phyloP scores from a whole-genome alignment of 1,140 invertebrate species.

The Tachypleus tridentatus region DNA sequence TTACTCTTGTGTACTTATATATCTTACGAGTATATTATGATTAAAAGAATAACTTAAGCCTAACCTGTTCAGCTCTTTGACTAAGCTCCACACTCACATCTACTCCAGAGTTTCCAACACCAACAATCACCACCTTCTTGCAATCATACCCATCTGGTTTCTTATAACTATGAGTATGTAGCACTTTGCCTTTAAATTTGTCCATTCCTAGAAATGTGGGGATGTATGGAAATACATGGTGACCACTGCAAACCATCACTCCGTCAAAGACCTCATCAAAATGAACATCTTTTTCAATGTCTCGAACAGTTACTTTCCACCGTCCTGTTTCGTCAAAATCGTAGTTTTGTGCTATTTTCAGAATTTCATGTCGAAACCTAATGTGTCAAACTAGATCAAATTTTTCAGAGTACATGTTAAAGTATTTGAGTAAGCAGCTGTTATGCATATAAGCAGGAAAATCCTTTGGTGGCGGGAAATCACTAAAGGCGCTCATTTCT shows the following conservation, averaged over 20 bases:
- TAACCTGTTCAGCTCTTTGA: constrained; percentile 34
- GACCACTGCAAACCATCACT: constrained; percentile 33
- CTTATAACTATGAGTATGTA: constrained; percentile 37
- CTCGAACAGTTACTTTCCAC: constrained; percentile 30
- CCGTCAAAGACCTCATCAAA: constrained; percentile 33
- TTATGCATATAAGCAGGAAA: constrained; percentile 36
- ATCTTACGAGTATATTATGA: too few species aligned
- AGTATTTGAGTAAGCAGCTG: constrained; percentile 31
- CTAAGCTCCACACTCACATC: constrained; percentile 41
- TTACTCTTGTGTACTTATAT: too few species aligned
- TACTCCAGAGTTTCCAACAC: constrained; percentile 40
- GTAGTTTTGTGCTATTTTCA: too few species aligned
- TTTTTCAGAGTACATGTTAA: constrained; percentile 31
- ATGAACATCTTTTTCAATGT: constrained; percentile 7
- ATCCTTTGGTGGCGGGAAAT: constrained; percentile 34
- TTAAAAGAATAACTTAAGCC: too few species aligned
- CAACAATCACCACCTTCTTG: constrained; percentile 35
- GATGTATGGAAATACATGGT: constrained; percentile 10
- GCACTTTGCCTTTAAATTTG: constrained; percentile 33
- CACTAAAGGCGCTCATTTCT: constrained; percentile 28
- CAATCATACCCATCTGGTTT: constrained; percentile 28
- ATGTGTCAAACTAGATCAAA: constrained; percentile 33
- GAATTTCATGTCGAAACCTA: constrained; percentile 24
- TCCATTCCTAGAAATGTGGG: constrained; percentile 25
- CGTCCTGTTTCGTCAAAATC: constrained; percentile 29